Conservation (phyloP, 92 coral and sea anemone genomes). For the Micromussa lordhowensis region DNA sequence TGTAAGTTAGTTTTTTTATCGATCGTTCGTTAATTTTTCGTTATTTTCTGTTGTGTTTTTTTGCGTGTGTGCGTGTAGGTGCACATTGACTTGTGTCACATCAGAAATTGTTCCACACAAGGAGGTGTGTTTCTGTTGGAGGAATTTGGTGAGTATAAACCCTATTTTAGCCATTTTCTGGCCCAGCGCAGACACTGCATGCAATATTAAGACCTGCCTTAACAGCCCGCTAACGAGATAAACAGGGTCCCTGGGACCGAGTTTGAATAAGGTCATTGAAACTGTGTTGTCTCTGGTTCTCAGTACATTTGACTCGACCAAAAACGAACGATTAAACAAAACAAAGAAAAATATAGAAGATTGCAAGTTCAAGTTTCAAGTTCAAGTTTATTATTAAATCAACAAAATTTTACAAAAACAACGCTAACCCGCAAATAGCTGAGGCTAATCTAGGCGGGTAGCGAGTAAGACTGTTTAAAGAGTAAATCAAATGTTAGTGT, state of each 20-base stretch:
- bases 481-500: no score
- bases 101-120: constrained; percentile 97
- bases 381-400: no score
- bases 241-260: background rate
- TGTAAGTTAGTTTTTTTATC: no score
- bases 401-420: no score
- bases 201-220: background rate
- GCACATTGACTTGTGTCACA: constrained; percentile 91
- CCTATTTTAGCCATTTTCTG: background rate
- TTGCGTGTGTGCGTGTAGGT: no score
- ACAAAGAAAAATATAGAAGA: no score
- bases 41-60: background rate
- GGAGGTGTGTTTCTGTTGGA: constrained; percentile 94
- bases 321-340: background rate
- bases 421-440: no score
- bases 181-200: background rate
- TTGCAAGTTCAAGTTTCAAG: no score
- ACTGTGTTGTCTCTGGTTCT: background rate
- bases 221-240: no score
- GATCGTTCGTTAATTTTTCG: background rate
- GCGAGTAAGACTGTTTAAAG: no score
- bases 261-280: background rate
- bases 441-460: no score
- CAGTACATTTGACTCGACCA: background rate
- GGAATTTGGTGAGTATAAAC: constrained; percentile 84